Evolutionary conservation across 2,797 vertebrate genomes (phyloP).

Genomic region (Heterohyrax brucei): DNA sequence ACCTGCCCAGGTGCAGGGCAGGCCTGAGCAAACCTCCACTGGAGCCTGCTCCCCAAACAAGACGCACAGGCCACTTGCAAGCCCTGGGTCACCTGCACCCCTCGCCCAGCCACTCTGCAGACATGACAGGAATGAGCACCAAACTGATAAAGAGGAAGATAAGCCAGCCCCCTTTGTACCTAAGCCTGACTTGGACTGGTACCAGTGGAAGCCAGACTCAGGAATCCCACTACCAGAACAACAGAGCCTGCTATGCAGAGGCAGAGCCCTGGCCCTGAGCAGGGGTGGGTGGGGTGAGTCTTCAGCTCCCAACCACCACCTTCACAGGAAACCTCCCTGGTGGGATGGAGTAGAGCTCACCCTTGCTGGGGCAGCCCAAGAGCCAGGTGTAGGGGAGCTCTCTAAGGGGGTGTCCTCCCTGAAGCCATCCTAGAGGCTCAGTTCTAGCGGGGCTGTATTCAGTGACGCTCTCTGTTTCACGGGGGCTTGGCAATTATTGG

Average conservation of each 20-base stretch:
- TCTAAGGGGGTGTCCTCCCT: accelerated
- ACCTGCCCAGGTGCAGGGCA: not conserved
- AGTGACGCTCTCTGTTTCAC: conserved; percentile 11
- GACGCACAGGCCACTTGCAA: not conserved
- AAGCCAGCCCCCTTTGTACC: not conserved
- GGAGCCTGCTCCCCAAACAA: not conserved
- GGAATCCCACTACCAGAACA: not conserved
- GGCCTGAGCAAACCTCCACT: not conserved
- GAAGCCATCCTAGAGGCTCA: not conserved
- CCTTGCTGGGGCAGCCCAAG: accelerated
- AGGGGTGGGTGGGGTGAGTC: too few relatives aligned
- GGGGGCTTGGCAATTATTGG: not conserved
- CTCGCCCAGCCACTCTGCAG: accelerated
- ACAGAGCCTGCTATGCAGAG: not conserved
- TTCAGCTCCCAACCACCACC: not conserved
- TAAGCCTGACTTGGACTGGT: not conserved
- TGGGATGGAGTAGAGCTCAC: too few relatives aligned
- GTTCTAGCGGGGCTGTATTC: not conserved
- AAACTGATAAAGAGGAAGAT: not conserved
- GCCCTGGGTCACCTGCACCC: accelerated
- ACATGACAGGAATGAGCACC: not conserved
- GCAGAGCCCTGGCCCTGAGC: not conserved
- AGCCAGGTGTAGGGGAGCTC: not conserved
- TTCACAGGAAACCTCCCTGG: not conserved
- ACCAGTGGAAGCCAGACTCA: not conserved